phyloP scores from a whole-genome alignment of 2,888 invertebrate species.

The Caenorhabditis angaria region DNA sequence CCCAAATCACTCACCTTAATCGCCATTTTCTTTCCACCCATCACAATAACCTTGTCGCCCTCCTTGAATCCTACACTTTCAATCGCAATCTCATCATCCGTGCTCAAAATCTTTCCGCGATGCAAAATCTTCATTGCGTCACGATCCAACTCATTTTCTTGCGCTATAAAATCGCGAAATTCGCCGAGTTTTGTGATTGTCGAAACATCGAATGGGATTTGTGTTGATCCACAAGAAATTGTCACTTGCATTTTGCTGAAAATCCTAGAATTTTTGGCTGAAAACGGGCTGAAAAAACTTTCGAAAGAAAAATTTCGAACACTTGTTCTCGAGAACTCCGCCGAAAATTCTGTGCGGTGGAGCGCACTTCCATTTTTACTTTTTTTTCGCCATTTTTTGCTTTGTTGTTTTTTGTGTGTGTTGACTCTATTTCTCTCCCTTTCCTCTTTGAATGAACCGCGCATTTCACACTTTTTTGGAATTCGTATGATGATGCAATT shows the following conservation, averaged over 20 bases:
- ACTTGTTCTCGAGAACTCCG: neutral
- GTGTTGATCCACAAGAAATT: slow-evolving; percentile 31
- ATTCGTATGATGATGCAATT: slow-evolving; percentile 9
- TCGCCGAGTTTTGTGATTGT: slow-evolving; percentile 44
- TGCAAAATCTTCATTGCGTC: slow-evolving; percentile 55
- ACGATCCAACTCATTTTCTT: slow-evolving; percentile 47
- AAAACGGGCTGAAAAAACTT: neutral
- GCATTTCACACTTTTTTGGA: neutral
- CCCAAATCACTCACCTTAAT: slow-evolving; percentile 10
- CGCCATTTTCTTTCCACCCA: slow-evolving; percentile 57
- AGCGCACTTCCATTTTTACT: slow-evolving; percentile 24
- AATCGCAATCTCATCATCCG: slow-evolving; percentile 37
- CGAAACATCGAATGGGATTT: slow-evolving; percentile 23
- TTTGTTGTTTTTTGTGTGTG: neutral
- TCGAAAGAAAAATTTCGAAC: neutral
- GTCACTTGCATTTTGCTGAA: slow-evolving; percentile 24
- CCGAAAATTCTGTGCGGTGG: slow-evolving; percentile 5
- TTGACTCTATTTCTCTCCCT: neutral
- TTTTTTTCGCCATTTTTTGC: slow-evolving; percentile 12
- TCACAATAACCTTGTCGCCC: slow-evolving; percentile 63
- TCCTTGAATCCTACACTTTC: slow-evolving; percentile 58
- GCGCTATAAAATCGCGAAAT: slow-evolving; percentile 44
- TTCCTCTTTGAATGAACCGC: neutral
- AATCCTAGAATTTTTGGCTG: neutral
- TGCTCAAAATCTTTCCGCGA: slow-evolving; percentile 40